Evolutionary conservation across 2,113 vertebrate genomes (phyloP).

Genomic region (Andinoacara biseriatus): DNA sequence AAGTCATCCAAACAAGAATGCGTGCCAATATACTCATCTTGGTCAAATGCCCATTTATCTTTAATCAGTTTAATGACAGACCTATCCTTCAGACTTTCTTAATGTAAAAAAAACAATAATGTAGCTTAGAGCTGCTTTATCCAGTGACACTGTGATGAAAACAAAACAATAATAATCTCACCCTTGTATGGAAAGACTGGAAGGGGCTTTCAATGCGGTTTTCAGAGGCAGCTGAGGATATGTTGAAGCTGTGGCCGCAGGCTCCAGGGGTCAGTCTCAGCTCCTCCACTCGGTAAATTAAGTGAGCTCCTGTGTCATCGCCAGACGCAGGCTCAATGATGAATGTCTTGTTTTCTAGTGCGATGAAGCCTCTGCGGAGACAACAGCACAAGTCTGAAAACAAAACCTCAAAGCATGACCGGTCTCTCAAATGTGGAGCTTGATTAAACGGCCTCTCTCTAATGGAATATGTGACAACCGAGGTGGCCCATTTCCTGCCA

Average conservation of each 20-base stretch:
- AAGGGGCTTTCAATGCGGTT: conserved; percentile 57
- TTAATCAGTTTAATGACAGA: conserved; percentile 19
- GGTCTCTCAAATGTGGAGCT: conserved; percentile 16
- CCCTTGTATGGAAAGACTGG: conserved; percentile 80
- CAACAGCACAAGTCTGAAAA: conserved; percentile 40
- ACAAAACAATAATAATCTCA: conserved; percentile 70
- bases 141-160: conserved; percentile 5
- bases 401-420: conserved; percentile 37
- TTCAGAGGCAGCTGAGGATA: conserved; percentile 62
- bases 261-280: conserved; percentile 80
- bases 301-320: conserved; percentile 74
- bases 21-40: conserved; percentile 38
- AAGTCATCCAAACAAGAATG: conserved; percentile 40
- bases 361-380: conserved; percentile 89
- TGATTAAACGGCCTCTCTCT: conserved; percentile 23
- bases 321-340: conserved; percentile 86
- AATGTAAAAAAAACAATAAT: conserved; percentile 18
- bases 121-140: not conserved
- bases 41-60: conserved; percentile 42
- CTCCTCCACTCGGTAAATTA: conserved; percentile 84
- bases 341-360: conserved; percentile 86
- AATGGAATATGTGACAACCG: conserved; percentile 20
- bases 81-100: not conserved
- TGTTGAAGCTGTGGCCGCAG: conserved; percentile 86
- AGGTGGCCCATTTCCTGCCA: not conserved